Evolutionary conservation across 2,113 vertebrate genomes (phyloP), one percentile per base, ranked within the genome.

Genomic region (Piprites chloris): DNA sequence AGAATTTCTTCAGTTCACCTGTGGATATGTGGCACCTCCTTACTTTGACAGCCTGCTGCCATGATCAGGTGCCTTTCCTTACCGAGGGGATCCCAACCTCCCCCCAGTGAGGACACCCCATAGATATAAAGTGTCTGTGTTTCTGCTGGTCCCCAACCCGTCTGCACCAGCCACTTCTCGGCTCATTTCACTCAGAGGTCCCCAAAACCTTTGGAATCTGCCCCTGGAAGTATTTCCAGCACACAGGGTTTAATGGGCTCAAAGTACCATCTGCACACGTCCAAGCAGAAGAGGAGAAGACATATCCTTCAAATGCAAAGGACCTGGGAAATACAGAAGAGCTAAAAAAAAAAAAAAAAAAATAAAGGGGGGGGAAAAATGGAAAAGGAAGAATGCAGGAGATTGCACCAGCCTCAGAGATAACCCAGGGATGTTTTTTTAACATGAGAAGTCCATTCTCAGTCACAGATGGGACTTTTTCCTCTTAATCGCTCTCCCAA

Each of bases 401-500:
- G 92, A 89, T 96, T 93, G 78, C 52, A 95, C 55, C 89, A 92
- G 92, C 92, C 85, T 97, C 73, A 18, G 37, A 96, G 94, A 97
- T 92, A 97, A 97, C 89, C 85, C 65, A 42, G 75, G 41, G 92
- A 91, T 39, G 87, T 59, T 89, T 85, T 97, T 96, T 93, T 96
- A 85, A 50, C 82, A 49, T 4, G 56, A 72, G 32, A 96, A 97
- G 90, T 74, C 87, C 53, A 85, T 94, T 97, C 97, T 91, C 73
- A 96, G 81, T 87, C 79, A 89, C 81, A 92, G 94, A 87, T 84
- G 80, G 66, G 63, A 91, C 87, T 86, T 96, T 19, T 71, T 61
- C 14, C 88, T 83, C 77, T 89, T 79, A 71, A 97, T 89, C 56
- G 2, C 59, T 93, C 96, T 86, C 89, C 65, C 39, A 87, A 66